Evolutionary conservation across 2,797 vertebrate genomes (phyloP).

Genomic region (Remorina albescens): DNA sequence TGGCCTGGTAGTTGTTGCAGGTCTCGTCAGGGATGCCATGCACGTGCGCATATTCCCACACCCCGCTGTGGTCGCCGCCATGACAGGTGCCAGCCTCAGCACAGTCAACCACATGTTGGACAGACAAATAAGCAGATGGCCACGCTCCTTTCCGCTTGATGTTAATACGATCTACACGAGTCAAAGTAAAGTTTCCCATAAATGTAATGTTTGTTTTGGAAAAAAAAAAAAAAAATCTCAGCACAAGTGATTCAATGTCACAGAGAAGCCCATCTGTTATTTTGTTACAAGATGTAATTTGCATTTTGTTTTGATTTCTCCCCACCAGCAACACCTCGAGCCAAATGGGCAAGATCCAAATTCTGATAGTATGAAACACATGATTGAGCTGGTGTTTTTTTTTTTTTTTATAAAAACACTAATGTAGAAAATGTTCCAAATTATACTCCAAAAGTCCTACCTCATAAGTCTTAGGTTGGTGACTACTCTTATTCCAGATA

Average conservation of each 20-base stretch:
- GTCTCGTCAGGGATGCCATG: slow-evolving; percentile 93
- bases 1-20: slow-evolving; percentile 96
- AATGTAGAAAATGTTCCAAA: too few relatives aligned
- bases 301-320: slow-evolving; percentile 27
- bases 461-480: too few relatives aligned
- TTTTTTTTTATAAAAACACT: too few relatives aligned
- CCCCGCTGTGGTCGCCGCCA: slow-evolving; percentile 87
- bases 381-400: not conserved
- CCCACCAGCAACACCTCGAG: not conserved
- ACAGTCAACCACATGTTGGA: slow-evolving; percentile 92
- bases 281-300: slow-evolving; percentile 34
- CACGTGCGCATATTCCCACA: slow-evolving; percentile 88
- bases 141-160: slow-evolving; percentile 89
- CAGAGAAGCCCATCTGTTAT: slow-evolving; percentile 26
- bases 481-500: not conserved
- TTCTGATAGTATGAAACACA: not conserved
- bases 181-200: not conserved
- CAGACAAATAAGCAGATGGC: slow-evolving; percentile 92
- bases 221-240: too few relatives aligned
- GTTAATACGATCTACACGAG: slow-evolving; percentile 89
- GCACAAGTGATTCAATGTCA: slow-evolving; percentile 16
- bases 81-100: slow-evolving; percentile 86
- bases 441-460: too few relatives aligned
- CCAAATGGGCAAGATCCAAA: slow-evolving; percentile 18
- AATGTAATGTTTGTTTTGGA: slow-evolving; percentile 22